A percentile compares a stretch with the other conserved stretches of the same genome.
These are phyloP conservation scores for Drosophila rufa DNA, from an alignment of 1,140 invertebrate genomes.

Conservation along the genomic window DNA sequence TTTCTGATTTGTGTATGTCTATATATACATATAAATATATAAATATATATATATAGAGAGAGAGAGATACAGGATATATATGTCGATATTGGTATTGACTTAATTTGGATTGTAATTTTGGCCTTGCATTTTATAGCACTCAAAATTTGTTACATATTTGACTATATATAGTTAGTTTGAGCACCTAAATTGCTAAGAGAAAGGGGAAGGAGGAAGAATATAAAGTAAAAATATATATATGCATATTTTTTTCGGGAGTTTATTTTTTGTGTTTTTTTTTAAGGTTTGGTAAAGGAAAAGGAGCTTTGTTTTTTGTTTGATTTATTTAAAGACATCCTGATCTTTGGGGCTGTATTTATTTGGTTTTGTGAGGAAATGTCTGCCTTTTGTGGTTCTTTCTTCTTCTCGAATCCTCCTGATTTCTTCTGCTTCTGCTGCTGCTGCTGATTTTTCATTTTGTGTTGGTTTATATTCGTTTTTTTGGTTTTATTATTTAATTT, in stretches of 20 bases:
- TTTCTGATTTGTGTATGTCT: slow-evolving; percentile 28
- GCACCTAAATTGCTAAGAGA: slow-evolving; percentile 85
- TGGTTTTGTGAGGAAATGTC: slow-evolving; percentile 11
- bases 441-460: slow-evolving; percentile 45
- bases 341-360: slow-evolving; percentile 25
- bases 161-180: slow-evolving; percentile 76
- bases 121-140: slow-evolving; percentile 78
- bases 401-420: slow-evolving; percentile 39
- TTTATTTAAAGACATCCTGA: slow-evolving; percentile 34
- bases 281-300: slow-evolving; percentile 30
- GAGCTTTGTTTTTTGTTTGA: slow-evolving; percentile 37
- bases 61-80: slow-evolving; percentile 33
- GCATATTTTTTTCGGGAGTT: slow-evolving; percentile 60
- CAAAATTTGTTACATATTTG: slow-evolving; percentile 79
- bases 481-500: slow-evolving; percentile 15
- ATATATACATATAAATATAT: slow-evolving; percentile 21
- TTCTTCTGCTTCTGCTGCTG: slow-evolving; percentile 47
- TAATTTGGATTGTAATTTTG: slow-evolving; percentile 62
- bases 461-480: slow-evolving; percentile 23
- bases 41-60: slow-evolving; percentile 17
- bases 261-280: slow-evolving; percentile 39
- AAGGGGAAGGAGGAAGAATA: slow-evolving; percentile 81
- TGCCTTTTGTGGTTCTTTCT: slow-evolving; percentile 34
- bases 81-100: slow-evolving; percentile 56
- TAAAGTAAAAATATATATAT: slow-evolving; percentile 85